These are phyloP conservation scores for Vollenhovia emeryi DNA, from an alignment of 1,140 invertebrate species.

Conservation along the genomic window DNA sequence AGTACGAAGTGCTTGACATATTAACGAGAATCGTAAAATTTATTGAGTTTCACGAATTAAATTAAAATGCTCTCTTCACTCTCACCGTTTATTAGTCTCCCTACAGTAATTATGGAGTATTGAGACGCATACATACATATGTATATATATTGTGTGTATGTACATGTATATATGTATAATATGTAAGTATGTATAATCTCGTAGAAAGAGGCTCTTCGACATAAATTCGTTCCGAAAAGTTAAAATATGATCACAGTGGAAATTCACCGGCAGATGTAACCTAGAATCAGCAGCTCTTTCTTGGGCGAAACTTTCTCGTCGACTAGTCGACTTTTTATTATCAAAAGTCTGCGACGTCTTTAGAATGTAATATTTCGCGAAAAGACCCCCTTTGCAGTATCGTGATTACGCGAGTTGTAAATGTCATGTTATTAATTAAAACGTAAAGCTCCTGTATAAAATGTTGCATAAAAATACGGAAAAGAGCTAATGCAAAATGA, in stretches of 20 bases:
- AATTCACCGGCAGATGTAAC: neutral
- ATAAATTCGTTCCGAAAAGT: constrained; percentile 55
- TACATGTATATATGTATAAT: too few relatives aligned
- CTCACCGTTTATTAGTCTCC: constrained; percentile 43
- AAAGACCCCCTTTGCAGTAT: neutral
- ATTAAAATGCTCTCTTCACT: constrained; percentile 19
- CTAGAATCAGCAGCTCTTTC: constrained; percentile 3
- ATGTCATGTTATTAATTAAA: constrained; percentile 38
- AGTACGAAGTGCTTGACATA: constrained; percentile 1
- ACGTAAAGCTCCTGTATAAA: too few relatives aligned
- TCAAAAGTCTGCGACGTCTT: constrained; percentile 24
- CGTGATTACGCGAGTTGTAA: neutral
- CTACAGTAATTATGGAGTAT: neutral
- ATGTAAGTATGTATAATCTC: neutral
- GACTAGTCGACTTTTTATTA: constrained; percentile 18
- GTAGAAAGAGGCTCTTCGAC: constrained; percentile 18
- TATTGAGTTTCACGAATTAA: constrained; percentile 7
- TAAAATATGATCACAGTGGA: constrained; percentile 18
- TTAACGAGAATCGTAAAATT: constrained; percentile 17
- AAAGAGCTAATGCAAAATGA: neutral
- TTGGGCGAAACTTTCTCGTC: constrained; percentile 29
- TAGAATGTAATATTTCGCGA: neutral
- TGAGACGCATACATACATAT: neutral
- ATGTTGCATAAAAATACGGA: neutral
- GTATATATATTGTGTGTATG: too few relatives aligned